Percentiles rank a stretch among this genome's conserved stretches.
phyloP scores from a whole-genome alignment of 2,888 invertebrate genomes.

The Encarsia formosa region DNA sequence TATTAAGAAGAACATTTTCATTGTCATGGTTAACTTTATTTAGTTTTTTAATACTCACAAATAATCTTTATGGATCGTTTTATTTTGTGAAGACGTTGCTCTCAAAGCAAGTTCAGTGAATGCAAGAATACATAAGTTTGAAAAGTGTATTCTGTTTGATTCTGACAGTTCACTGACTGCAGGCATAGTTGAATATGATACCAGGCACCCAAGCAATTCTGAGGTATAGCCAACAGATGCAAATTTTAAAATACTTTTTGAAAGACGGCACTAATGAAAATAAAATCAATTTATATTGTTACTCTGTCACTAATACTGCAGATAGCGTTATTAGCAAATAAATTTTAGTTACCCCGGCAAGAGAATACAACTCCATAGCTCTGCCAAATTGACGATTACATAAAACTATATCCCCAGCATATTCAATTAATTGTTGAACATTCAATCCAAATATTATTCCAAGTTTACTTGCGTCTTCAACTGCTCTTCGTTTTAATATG shows the following conservation, averaged over 20 bases:
- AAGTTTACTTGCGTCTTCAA: constrained; percentile 58
- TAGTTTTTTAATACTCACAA: constrained; percentile 49
- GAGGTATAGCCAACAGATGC: constrained; percentile 61
- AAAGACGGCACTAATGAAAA: constrained; percentile 54
- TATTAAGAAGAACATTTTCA: too few species aligned
- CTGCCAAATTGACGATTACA: constrained; percentile 69
- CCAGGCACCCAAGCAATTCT: constrained; percentile 60
- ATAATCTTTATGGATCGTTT: constrained; percentile 51
- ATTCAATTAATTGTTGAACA: constrained; percentile 66
- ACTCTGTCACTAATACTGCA: neutral
- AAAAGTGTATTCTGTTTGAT: constrained; percentile 61
- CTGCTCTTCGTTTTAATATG: constrained; percentile 55
- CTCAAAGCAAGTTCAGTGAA: constrained; percentile 58
- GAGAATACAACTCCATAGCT: constrained; percentile 75
- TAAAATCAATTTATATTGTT: constrained; percentile 3
- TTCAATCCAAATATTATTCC: constrained; percentile 61
- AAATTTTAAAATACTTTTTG: constrained; percentile 61
- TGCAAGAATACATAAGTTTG: constrained; percentile 64
- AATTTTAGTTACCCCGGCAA: constrained; percentile 65
- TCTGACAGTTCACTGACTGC: constrained; percentile 57
- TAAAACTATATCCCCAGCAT: constrained; percentile 77
- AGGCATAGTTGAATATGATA: constrained; percentile 55
- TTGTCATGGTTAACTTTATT: neutral
- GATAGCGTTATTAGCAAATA: neutral
- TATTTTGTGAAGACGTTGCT: constrained; percentile 45